Percentiles rank a stretch among this genome's conserved stretches.
These are phyloP conservation scores for Xestobium rufovillosum DNA, from an alignment of 2,888 invertebrate genomes.

Conservation along the genomic window DNA sequence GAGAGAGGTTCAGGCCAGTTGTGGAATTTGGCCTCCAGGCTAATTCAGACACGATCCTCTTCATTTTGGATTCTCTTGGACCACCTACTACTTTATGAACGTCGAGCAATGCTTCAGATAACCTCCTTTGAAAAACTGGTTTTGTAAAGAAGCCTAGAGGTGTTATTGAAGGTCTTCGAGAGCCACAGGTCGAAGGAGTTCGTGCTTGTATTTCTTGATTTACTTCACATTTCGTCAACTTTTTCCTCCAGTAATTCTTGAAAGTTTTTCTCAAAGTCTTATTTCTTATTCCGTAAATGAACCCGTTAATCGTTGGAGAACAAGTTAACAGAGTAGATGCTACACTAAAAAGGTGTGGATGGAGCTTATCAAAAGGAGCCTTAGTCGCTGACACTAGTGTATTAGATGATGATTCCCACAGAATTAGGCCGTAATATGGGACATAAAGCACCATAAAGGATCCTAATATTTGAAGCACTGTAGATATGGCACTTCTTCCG, in stretches of 20 bases:
- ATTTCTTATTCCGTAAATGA: constrained; percentile 70
- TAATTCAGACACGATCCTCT: constrained; percentile 46
- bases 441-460: constrained; percentile 65
- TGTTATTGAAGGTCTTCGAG: constrained; percentile 63
- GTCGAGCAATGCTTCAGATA: constrained; percentile 51
- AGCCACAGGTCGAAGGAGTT: constrained; percentile 71
- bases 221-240: constrained; percentile 70
- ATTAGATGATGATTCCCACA: constrained; percentile 54
- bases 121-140: constrained; percentile 47
- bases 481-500: constrained; percentile 54
- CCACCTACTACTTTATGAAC: constrained; percentile 36
- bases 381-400: constrained; percentile 29
- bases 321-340: constrained; percentile 61
- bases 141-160: constrained; percentile 47
- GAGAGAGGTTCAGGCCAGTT: constrained; percentile 33
- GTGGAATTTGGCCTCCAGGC: constrained; percentile 47
- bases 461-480: constrained; percentile 64
- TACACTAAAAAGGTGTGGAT: constrained; percentile 49
- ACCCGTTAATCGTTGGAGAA: constrained; percentile 67
- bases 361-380: constrained; percentile 38
- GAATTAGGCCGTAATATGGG: constrained; percentile 63
- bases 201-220: constrained; percentile 74
- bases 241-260: constrained; percentile 69
- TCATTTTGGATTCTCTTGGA: constrained; percentile 39
- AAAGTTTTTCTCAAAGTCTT: constrained; percentile 64